Conservation (phyloP, 2,113 vertebrate genomes). For the Daboia siamensis region DNA sequence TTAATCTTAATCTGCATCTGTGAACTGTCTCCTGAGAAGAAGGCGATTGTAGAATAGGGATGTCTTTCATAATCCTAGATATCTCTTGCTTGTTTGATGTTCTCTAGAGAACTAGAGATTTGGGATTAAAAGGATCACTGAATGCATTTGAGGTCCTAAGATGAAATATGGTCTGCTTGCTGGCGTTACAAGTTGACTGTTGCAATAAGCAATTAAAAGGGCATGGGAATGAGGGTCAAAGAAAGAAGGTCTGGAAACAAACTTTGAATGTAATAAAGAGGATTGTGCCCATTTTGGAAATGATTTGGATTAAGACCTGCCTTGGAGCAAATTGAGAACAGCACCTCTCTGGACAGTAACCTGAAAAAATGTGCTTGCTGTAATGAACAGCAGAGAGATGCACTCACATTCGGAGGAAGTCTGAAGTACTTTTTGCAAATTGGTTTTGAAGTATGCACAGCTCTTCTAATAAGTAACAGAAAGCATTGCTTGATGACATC, state of each 20-base stretch:
- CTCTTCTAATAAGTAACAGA: neutral
- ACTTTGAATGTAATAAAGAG: neutral
- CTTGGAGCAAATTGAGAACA: neutral
- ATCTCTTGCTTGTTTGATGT: neutral
- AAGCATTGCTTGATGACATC: neutral
- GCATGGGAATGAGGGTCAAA: neutral
- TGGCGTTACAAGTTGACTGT: neutral
- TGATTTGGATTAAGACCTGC: neutral
- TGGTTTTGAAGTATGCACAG: neutral
- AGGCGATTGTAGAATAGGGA: neutral
- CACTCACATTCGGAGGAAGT: neutral
- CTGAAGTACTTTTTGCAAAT: neutral
- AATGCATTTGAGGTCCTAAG: neutral
- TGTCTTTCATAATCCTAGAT: neutral
- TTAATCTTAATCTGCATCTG: neutral
- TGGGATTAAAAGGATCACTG: neutral
- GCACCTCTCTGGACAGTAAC: neutral
- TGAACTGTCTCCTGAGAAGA: constrained; percentile 2
- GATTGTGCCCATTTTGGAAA: neutral
- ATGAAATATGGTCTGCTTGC: neutral
- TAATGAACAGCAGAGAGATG: neutral
- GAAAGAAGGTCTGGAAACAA: neutral
- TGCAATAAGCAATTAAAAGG: neutral
- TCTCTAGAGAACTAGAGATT: neutral
- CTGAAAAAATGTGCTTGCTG: neutral